Evolutionary conservation across 1,140 invertebrate genomes (phyloP), one percentile per base, ranked within the genome.

Genomic region (Drosophila triauraria): DNA sequence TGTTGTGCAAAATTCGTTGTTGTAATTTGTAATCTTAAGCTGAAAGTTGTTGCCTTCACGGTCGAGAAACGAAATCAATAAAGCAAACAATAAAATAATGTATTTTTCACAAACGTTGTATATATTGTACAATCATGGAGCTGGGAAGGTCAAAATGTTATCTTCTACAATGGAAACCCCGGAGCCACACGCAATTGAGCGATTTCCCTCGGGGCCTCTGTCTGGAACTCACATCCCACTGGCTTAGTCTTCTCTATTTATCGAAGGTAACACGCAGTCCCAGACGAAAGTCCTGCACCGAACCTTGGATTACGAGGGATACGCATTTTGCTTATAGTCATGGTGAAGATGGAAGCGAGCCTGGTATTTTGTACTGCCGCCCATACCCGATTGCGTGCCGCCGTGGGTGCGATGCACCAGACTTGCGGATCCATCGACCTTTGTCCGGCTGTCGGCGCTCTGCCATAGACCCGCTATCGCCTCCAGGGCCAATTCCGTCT

Each of bases 401-500:
- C 60, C 87, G 7, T 51, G 59, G 3, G 63, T 70, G 63, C 84
- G 84, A 70, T 92, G 91, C 53, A 91, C 76, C 2, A 92, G 69
- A 9, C 81, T 75, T 0, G 90, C 91, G 0, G 91, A 90, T 7
- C 91, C 91, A 25, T 92, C 91, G 20, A 92, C 63, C 48, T 92
- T 90, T 0, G 91, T 92, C 4, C 91, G 75, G 7, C 84, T 87
- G 48, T 92, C 91, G 0, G 81, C 57, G 48, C 91, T 92, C 20
- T 85, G 82, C 91, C 91, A 92, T 1, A 92, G 65, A n/a, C 91
- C 91, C 0, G 91, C 91, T 48, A 92, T 92, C 0, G 91, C 91
- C 65, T 92, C 91, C 25, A 91, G n/a, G 0, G 91, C 86, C 56
- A 92, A 53, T 57, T 92, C 91, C 7, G 91, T 92, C 17, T 91